A percentile compares a stretch with the other conserved stretches of the same genome.
Evolutionary conservation across 2,797 vertebrate genomes (phyloP).

Genomic region (Aldrovandia affinis): DNA sequence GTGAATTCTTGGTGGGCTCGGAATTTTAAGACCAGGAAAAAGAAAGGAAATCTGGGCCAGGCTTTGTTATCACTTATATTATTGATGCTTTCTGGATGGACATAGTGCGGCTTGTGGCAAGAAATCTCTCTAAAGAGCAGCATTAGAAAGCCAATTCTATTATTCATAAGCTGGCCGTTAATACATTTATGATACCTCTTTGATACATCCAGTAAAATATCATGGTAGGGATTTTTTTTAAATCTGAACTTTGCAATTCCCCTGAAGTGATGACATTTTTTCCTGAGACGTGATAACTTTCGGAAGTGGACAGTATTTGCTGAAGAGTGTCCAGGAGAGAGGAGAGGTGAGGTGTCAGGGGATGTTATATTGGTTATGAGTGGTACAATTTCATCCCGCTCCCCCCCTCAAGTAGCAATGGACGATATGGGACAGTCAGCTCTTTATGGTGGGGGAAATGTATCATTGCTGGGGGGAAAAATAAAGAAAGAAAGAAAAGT

Average conservation of each 20-base stretch:
- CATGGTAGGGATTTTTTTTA: background rate
- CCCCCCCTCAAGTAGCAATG: too few relatives aligned
- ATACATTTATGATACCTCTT: constrained; percentile 3
- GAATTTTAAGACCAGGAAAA: background rate
- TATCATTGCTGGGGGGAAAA: background rate
- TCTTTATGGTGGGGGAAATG: background rate
- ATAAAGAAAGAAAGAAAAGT: too few relatives aligned
- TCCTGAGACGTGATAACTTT: too few relatives aligned
- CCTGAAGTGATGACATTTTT: background rate
- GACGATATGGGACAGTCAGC: background rate
- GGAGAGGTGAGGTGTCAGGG: background rate
- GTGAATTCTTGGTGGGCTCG: background rate
- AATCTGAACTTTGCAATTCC: background rate
- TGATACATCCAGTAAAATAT: background rate
- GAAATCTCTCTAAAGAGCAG: background rate
- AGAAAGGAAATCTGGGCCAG: background rate
- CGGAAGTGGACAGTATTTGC: background rate
- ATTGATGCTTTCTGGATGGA: constrained; percentile 2
- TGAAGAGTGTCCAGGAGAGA: background rate
- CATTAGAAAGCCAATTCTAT: constrained; percentile 1
- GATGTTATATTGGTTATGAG: background rate
- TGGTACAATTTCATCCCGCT: background rate
- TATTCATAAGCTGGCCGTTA: background rate
- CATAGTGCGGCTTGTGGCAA: background rate
- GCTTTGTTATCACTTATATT: background rate